Evolutionary conservation across 2,113 vertebrate genomes (phyloP).

Genomic region (Gavialis gangeticus): DNA sequence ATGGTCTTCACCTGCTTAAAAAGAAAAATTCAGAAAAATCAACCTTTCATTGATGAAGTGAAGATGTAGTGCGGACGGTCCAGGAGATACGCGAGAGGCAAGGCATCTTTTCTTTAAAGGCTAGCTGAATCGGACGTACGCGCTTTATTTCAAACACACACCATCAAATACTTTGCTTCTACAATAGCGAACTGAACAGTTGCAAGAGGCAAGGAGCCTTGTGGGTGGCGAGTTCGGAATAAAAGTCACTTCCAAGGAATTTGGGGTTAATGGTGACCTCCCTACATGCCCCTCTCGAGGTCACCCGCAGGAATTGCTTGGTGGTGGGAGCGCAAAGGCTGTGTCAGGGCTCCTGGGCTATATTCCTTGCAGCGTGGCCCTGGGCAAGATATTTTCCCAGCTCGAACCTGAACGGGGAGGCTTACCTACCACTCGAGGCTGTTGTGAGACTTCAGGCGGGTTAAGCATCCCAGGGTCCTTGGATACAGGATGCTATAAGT

Average conservation of each 20-base stretch:
- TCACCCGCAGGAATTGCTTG: background rate
- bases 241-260: background rate
- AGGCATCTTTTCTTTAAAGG: accelerated
- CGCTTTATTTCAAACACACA: no score
- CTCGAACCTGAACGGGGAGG: background rate
- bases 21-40: no score
- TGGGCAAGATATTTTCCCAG: background rate
- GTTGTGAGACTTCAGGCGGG: background rate
- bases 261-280: background rate
- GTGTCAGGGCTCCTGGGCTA: background rate
- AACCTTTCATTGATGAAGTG: no score
- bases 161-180: no score
- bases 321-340: background rate
- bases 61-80: no score
- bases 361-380: background rate
- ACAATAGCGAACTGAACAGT: no score
- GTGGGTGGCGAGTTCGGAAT: background rate
- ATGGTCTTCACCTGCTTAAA: no score
- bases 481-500: background rate
- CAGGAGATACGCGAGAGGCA: background rate
- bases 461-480: background rate
- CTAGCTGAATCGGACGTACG: no score
- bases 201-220: no score
- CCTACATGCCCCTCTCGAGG: background rate
- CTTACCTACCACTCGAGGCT: background rate